Percentiles rank a stretch among this genome's conserved stretches.
Evolutionary conservation across 1,140 invertebrate genomes (phyloP).

Genomic region (Holcopasites calliopsidis): DNA sequence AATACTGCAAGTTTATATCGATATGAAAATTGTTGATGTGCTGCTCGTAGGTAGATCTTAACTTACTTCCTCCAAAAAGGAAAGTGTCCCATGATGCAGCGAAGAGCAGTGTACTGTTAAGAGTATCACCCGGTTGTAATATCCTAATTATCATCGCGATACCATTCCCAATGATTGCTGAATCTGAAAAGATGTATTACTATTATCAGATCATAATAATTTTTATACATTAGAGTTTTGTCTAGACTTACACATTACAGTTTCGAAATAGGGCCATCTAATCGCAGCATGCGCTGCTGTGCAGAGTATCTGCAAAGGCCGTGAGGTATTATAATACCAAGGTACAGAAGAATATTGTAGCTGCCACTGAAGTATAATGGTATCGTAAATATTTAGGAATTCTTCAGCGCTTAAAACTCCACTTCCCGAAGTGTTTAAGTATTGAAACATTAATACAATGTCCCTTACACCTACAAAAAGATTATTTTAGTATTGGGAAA

Average conservation of each 20-base stretch:
- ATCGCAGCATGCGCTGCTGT: constrained; percentile 83
- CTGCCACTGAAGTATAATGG: constrained; percentile 87
- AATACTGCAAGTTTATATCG: constrained; percentile 83
- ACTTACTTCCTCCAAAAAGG: constrained; percentile 85
- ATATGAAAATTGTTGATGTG: neutral
- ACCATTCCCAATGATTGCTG: constrained; percentile 85
- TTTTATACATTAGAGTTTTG: neutral
- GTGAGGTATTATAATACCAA: constrained; percentile 85
- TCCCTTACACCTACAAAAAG: constrained; percentile 84
- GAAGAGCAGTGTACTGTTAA: constrained; percentile 83
- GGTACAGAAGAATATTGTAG: constrained; percentile 84
- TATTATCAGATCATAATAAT: neutral
- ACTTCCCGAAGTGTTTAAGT: constrained; percentile 85
- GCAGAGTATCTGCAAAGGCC: constrained; percentile 83
- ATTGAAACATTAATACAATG: constrained; percentile 90
- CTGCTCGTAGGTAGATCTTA: neutral
- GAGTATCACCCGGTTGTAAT: constrained; percentile 75
- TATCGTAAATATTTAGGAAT: constrained; percentile 90
- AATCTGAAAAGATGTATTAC: constrained; percentile 81
- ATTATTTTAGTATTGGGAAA: neutral
- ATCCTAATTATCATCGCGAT: constrained; percentile 84
- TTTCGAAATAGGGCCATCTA: constrained; percentile 86
- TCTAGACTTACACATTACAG: constrained; percentile 84
- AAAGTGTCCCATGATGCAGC: constrained; percentile 88
- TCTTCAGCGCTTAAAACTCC: constrained; percentile 86